Conservation (phyloP, 2,888 invertebrate species). For the Apocheima hispidaria region DNA sequence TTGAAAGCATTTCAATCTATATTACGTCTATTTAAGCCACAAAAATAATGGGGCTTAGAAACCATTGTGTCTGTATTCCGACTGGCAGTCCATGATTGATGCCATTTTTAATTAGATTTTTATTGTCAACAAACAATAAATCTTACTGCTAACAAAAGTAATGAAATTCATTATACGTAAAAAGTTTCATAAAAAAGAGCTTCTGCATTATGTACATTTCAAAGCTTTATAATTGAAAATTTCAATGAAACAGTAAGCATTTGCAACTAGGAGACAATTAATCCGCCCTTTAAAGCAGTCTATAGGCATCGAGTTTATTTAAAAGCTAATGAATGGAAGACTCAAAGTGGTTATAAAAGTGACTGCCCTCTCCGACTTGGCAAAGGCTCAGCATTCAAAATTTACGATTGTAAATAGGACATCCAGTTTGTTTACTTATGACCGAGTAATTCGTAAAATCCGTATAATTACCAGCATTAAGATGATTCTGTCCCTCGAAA, state of each 20-base stretch:
- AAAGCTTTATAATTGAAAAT: constrained; percentile 7
- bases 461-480: constrained; percentile 86
- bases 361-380: constrained; percentile 22
- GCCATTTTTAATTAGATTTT: constrained; percentile 75
- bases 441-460: constrained; percentile 84
- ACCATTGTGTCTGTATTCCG: constrained; percentile 58
- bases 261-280: constrained; percentile 1
- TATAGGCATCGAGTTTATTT: constrained; percentile 18
- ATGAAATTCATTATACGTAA: constrained; percentile 52
- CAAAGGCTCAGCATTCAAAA: constrained; percentile 53
- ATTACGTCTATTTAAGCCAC: constrained; percentile 43
- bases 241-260: background rate
- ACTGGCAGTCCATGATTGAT: constrained; percentile 67
- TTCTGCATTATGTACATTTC: background rate
- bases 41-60: constrained; percentile 59
- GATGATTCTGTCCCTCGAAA: constrained; percentile 77
- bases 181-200: constrained; percentile 25
- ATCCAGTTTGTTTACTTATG: constrained; percentile 84
- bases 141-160: constrained; percentile 60
- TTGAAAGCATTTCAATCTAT: constrained; percentile 23
- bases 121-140: constrained; percentile 73
- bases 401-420: constrained; percentile 84
- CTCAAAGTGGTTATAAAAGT: constrained; percentile 35
- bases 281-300: background rate
- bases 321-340: constrained; percentile 33